phyloP scores from a whole-genome alignment of 2,888 invertebrate species.

The Melieria crassipennis region DNA sequence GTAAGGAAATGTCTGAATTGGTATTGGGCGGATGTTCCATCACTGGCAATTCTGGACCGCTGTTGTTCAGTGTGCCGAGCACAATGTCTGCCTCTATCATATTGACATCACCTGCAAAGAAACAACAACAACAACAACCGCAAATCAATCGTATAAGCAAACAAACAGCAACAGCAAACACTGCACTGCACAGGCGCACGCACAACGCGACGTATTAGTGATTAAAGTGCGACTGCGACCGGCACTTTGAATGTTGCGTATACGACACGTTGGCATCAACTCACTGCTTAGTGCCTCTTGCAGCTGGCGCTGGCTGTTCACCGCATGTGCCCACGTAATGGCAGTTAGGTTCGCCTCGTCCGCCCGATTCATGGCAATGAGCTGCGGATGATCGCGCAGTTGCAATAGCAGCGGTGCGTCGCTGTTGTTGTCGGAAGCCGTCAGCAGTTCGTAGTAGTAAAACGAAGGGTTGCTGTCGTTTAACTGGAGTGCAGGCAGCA shows the following conservation, averaged over 20 bases:
- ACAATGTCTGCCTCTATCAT: slow-evolving; percentile 91
- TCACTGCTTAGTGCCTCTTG: slow-evolving; percentile 71
- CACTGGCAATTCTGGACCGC: slow-evolving; percentile 71
- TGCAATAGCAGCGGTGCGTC: not conserved
- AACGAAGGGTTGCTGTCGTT: not conserved
- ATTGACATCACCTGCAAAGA: slow-evolving; percentile 68
- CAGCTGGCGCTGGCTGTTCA: slow-evolving; percentile 76
- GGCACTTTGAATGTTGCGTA: not conserved
- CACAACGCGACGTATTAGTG: no score
- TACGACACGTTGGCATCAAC: slow-evolving; percentile 38
- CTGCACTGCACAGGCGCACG: no score
- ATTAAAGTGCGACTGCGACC: no score
- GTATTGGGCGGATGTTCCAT: slow-evolving; percentile 87
- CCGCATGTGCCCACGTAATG: slow-evolving; percentile 87
- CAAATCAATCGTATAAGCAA: slow-evolving; percentile 1
- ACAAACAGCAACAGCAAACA: not conserved
- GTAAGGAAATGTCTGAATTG: slow-evolving; percentile 79
- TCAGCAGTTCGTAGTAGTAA: not conserved
- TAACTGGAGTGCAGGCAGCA: not conserved
- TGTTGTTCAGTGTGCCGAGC: slow-evolving; percentile 70
- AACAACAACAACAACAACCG: not conserved
- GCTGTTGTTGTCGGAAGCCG: not conserved
- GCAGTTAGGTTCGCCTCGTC: slow-evolving; percentile 23
- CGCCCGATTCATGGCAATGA: slow-evolving; percentile 6
- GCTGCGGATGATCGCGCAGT: not conserved